A percentile compares a stretch with the other conserved stretches of the same genome.
phyloP scores from a whole-genome alignment of 2,888 invertebrate species.

The Cyrtodaria siliqua region DNA sequence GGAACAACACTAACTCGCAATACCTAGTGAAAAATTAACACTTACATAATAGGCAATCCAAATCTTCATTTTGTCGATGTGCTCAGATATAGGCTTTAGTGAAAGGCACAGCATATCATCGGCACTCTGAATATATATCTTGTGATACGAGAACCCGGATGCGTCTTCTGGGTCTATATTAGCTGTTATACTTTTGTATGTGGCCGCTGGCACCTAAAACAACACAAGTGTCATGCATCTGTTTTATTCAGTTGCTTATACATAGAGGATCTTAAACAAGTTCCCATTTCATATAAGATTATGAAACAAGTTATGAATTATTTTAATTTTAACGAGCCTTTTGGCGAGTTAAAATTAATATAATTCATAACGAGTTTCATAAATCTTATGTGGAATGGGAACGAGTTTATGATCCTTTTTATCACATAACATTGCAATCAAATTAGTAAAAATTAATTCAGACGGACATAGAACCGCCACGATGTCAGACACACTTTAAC shows the following conservation, averaged over 20 bases:
- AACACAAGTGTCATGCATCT: too few species aligned
- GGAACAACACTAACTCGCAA: too few species aligned
- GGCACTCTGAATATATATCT: background rate
- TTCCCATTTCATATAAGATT: background rate
- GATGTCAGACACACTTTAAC: too few species aligned
- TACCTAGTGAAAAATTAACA: too few species aligned
- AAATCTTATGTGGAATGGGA: too few species aligned
- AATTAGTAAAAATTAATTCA: too few species aligned
- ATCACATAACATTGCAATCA: too few species aligned
- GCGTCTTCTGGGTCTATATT: conserved; percentile 25
- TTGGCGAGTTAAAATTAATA: background rate
- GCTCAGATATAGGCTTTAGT: conserved; percentile 4
- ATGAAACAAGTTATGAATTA: background rate
- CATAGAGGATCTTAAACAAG: background rate
- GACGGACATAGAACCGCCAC: too few species aligned
- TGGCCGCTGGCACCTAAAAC: conserved; percentile 2
- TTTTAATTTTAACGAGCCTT: too few species aligned
- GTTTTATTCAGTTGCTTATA: too few species aligned
- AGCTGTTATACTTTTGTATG: background rate
- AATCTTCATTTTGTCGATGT: background rate
- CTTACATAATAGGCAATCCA: conserved; percentile 7
- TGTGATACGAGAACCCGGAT: conserved; percentile 15
- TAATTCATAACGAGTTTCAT: too few species aligned
- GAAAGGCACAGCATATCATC: conserved; percentile 19
- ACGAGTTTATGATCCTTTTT: too few species aligned